Evolutionary conservation across 2,113 vertebrate genomes (phyloP), one percentile per base, ranked within the genome.

Genomic region (Typhlomys cinereus): DNA sequence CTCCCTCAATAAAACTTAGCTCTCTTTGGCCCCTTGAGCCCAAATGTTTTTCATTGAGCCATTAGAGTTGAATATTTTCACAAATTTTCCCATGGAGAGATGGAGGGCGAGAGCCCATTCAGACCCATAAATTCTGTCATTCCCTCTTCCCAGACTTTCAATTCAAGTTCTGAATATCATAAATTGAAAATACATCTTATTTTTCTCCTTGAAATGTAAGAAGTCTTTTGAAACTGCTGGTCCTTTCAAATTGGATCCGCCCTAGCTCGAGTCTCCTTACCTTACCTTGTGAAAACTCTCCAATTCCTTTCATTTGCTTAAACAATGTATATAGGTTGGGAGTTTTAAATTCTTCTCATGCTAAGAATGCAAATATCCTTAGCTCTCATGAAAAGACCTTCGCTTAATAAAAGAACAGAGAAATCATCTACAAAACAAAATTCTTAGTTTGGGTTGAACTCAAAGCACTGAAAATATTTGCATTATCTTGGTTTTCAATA

Each of bases 401-500:
- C 83, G 59, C 76, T 95, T 93, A 93, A 88, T 90, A 95, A 89
- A 93, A 95, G 92, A 96, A 91, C 61, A 95, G 73, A 92, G 88
- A 89, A 89, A 89, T 94, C 93, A 81, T 91, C 83, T 88, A 91
- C 89, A 92, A 95, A 96, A 95, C 92, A 95, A 82, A 86, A 96
- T 90, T 93, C 90, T 94, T 94, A 73, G 86, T 59, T 75, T 90
- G 89, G 75, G 90, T 90, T 94, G 85, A 96, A 95, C 93, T 84
- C 85, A 84, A 92, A 96, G 95, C 95, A 93, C 66, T 87, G 67
- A 96, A 96, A 96, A 96, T 96, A 97, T 96, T 96, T 96, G 80
- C 94, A 62, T 96, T 96, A 95, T 96, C 95, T 96, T 96, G 87
- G 84, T 78, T 96, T 97, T 97, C 96, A 96, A 67, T 88, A 89